Percentiles rank a stretch among this genome's conserved stretches.
Conservation (phyloP, 2,888 invertebrate genomes). For the Eumacrocentrus americanus region DNA sequence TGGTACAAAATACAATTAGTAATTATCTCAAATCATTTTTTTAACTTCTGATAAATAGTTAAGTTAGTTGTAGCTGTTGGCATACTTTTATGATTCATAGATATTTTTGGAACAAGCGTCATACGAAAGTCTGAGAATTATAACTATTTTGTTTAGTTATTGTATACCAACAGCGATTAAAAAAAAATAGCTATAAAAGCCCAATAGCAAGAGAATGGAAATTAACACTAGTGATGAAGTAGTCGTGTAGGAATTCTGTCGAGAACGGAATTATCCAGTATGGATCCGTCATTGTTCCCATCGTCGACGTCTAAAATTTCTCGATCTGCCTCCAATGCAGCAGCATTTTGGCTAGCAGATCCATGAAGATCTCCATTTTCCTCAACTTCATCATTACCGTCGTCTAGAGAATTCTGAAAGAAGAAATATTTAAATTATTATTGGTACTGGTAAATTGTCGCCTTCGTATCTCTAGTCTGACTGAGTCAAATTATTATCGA, state of each 20-base stretch:
- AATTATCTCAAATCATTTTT: background rate
- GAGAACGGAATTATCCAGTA: constrained; percentile 38
- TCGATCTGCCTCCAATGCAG: constrained; percentile 36
- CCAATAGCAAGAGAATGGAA: no score
- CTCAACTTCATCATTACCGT: constrained; percentile 33
- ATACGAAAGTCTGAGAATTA: no score
- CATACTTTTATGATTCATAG: background rate
- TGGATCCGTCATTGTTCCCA: constrained; percentile 42
- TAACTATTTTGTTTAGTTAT: no score
- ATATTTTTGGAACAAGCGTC: constrained; percentile 3
- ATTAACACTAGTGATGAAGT: constrained; percentile 34
- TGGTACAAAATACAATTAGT: background rate
- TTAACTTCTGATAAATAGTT: background rate
- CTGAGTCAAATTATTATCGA: no score
- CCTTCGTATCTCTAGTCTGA: no score
- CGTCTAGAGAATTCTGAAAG: constrained; percentile 30
- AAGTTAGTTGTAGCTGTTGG: background rate
- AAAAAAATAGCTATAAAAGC: no score
- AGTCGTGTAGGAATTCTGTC: constrained; percentile 44
- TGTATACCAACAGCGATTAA: no score
- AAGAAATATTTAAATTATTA: background rate
- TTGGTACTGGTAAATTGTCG: background rate
- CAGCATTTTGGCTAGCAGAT: constrained; percentile 34
- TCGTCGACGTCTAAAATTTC: constrained; percentile 34
- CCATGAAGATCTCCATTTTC: constrained; percentile 40